Evolutionary conservation across 2,888 invertebrate genomes (phyloP).

Genomic region (Phoenoteleia sp.): DNA sequence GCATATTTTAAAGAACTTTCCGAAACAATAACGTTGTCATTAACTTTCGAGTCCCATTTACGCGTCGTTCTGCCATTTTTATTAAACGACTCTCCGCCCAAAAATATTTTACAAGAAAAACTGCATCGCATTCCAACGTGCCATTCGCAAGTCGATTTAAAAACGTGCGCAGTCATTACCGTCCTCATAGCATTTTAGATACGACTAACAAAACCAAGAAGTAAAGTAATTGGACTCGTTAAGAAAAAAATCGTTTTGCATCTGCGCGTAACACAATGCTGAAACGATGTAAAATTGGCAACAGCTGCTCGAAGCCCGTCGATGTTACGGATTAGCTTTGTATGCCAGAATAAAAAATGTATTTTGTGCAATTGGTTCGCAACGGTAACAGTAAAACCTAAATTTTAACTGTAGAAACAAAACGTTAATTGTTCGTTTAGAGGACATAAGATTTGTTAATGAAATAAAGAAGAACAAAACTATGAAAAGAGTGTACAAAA

Average conservation of each 20-base stretch:
- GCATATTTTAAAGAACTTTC: conserved; percentile 20
- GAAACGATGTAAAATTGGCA: conserved; percentile 45
- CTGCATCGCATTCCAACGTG: conserved; percentile 4
- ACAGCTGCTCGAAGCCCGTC: conserved; percentile 54
- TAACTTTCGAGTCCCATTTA: conserved; percentile 11
- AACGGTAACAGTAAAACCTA: conserved; percentile 6
- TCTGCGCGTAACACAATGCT: conserved; percentile 25
- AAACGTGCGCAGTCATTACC: conserved; percentile 41
- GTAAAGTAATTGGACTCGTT: conserved; percentile 54
- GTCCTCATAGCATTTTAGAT: conserved; percentile 5
- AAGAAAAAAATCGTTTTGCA: conserved; percentile 52
- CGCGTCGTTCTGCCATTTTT: conserved; percentile 25
- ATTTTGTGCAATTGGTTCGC: conserved; percentile 5
- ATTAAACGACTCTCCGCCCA: conserved; percentile 11
- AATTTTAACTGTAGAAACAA: conserved; percentile 24
- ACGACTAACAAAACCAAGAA: conserved; percentile 27
- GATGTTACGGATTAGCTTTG: conserved; percentile 45
- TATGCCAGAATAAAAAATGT: conserved; percentile 38
- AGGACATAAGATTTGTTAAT: not conserved
- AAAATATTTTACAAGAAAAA: conserved; percentile 34
- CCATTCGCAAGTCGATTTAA: conserved; percentile 39
- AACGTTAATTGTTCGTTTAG: conserved; percentile 17
- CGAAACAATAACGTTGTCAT: conserved; percentile 37
- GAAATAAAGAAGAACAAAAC: conserved; percentile 1
- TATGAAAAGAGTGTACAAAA: not conserved